Evolutionary conservation across 1,140 invertebrate species (phyloP), one percentile per base, ranked within the genome.

Genomic region (Heliconius nattereri): DNA sequence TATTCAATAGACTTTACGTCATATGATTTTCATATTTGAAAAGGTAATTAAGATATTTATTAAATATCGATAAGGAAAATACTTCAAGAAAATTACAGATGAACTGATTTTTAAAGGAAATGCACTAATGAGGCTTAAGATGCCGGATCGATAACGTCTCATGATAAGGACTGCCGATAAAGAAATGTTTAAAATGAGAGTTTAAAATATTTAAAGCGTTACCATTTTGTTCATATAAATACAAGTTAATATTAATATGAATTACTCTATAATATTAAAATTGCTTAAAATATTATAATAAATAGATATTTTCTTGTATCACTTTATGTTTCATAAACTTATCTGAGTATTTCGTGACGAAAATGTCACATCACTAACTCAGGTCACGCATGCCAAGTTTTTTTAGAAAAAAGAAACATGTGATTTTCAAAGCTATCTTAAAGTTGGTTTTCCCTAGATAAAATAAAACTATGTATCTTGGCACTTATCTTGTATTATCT

Each of bases 81-180:
- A 29, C 13, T 40, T 11, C 9, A 73, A 29, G 35, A 72, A 20
- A 8, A 77, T 66, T 29, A 66, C 66, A 76, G 49, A 49, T 16
- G 40, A 32, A 26, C 26, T 1, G 26, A 20, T 37, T 37, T 71
- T 71, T 13, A 37, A 71, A 71, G 9, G 3, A 71, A 37, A 71
- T 23, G 40, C 13, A 52, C 19, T 77, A 78, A 78, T 74, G 72
- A 78, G 29, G 57, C 26, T 49, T 19, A 74, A 45, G 35, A 74
- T 74, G n/a, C 40, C 57, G 35, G 37, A 60, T 74, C 72, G 57
- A 60, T 20, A 37, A 40, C 54, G 29, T 71, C 29, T 74, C 20
- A 7, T 70, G 72, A 74, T 74, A 78, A 78, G 71, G 45, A 20
- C 71, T 54, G 26, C 23, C 40, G 8, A 57, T 16, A 71, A 77